phyloP scores from a whole-genome alignment of 2,888 invertebrate genomes.

The Willowsia nigromaculata region DNA sequence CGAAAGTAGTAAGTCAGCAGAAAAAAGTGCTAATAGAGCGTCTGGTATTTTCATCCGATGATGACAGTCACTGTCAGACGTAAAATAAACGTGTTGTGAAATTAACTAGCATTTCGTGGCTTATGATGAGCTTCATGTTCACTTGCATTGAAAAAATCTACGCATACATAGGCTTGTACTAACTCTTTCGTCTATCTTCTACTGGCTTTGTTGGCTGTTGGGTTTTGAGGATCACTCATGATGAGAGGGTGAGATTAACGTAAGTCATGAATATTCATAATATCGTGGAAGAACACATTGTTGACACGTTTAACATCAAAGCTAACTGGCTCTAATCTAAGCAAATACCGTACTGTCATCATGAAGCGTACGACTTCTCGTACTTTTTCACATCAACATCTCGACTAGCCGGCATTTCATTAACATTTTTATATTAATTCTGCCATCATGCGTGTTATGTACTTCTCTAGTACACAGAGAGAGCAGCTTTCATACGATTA shows the following conservation, averaged over 20 bases:
- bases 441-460: neutral
- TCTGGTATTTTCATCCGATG: neutral
- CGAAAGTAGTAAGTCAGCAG: neutral
- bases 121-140: neutral
- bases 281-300: neutral
- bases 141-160: neutral
- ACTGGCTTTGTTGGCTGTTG: neutral
- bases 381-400: neutral
- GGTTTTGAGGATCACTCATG: neutral
- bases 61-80: neutral
- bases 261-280: constrained; percentile 12
- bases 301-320: neutral
- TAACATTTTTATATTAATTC: neutral
- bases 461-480: neutral
- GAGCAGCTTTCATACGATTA: neutral
- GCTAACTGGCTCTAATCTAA: too few species aligned
- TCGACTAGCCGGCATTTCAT: neutral
- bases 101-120: neutral
- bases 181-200: neutral
- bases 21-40: neutral
- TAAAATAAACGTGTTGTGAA: too few species aligned
- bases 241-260: neutral
- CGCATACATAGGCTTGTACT: too few species aligned
- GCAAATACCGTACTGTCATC: too few species aligned
- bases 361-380: neutral